Evolutionary conservation across 2,113 vertebrate genomes (phyloP), one percentile per base, ranked within the genome.

Genomic region (Gymnarchus niloticus): DNA sequence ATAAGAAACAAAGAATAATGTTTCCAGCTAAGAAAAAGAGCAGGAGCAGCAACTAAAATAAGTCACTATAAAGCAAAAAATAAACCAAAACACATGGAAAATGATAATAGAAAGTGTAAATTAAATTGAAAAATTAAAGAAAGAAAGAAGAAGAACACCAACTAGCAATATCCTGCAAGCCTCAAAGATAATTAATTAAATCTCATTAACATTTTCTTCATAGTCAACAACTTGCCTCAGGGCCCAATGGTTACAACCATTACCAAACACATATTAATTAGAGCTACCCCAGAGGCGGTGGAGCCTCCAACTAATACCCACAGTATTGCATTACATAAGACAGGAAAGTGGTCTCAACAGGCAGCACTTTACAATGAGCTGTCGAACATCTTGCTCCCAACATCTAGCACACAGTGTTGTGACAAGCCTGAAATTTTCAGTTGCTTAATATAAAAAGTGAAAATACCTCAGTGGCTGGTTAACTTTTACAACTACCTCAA

Each of bases 191-290:
- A 73, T 73, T 73, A 17, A 41, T 19, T 73, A 73, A 73, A 37
- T 37, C 65, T 73, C 65, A 73, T 73, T 73, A 73, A 73, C 65
- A 73, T 73, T 73, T 33, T 73, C 28, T 73, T 73, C 65, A 73
- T 73, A 73, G 28, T 69, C 25, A 69, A 37, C 61, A 69, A 37
- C 61, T 69, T 33, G 37, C 61, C 28, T 69, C 12, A 33, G 61
- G 61, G 61, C 61, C n/a, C 14, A 21, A 37, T 14, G 28, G 25
- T 69, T 14, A 10, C 28, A 19, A 41, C 12, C 65, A 73, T 73
- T 73, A 41, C 12, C 65, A 41, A 37, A 14, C 65, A 73, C 65
- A 73, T 73, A 73, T 73, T 73, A 73, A 73, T 73, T 73, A 41
- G 28, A 19, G 33, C 2, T 73, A 14, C 41, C 65, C 65, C 65